A percentile compares a stretch with the other conserved stretches of the same genome.
phyloP scores from a whole-genome alignment of 1,140 invertebrate genomes.

The Globodera rostochiensis region DNA sequence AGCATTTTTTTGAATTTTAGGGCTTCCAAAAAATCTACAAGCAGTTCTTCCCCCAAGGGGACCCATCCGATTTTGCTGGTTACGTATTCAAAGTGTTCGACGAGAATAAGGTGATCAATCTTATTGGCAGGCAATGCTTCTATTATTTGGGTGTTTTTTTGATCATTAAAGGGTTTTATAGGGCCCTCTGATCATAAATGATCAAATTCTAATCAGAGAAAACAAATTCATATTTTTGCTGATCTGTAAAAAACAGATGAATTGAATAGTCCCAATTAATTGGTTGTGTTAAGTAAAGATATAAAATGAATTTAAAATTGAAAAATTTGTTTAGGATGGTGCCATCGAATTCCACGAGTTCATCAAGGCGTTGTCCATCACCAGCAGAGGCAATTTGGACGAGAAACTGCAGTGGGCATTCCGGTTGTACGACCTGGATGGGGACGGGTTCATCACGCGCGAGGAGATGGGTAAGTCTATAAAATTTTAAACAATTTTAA shows the following conservation, averaged over 20 bases:
- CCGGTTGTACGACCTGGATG: slow-evolving; percentile 67
- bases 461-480: slow-evolving; percentile 79
- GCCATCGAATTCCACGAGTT: slow-evolving; percentile 97
- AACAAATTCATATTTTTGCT: no score
- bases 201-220: no score
- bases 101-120: slow-evolving; percentile 85
- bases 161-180: background rate
- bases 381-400: slow-evolving; percentile 90
- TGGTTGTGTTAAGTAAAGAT: background rate
- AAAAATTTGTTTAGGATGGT: slow-evolving; percentile 76
- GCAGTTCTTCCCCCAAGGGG: slow-evolving; percentile 90
- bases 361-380: slow-evolving; percentile 89
- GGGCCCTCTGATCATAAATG: background rate
- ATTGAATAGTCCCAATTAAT: background rate
- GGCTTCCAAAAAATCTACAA: slow-evolving; percentile 98
- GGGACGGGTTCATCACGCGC: slow-evolving; percentile 93
- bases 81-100: slow-evolving; percentile 97
- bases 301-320: no score
- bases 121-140: no score
- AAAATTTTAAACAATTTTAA: slow-evolving; percentile 76
- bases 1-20: slow-evolving; percentile 69
- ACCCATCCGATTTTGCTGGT: slow-evolving; percentile 94
- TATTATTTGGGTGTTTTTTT: no score
- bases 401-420: slow-evolving; percentile 84
- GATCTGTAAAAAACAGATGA: no score